A percentile compares a stretch with the other conserved stretches of the same genome.
Conservation (phyloP, 2,113 vertebrate species). For the Syrmaticus mikado region DNA sequence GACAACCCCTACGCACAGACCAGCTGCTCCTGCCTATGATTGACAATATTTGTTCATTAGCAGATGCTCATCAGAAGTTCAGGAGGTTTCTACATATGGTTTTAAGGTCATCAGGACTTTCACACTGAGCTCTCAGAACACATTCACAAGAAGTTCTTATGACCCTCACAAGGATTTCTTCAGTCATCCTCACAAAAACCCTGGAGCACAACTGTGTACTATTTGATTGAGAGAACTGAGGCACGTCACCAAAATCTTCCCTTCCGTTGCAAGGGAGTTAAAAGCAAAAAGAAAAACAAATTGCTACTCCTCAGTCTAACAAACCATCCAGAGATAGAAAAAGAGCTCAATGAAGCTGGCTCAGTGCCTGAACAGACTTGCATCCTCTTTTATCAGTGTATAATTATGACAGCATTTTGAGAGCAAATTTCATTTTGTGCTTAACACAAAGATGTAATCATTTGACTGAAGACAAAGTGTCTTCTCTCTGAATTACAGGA, state of each 20-base stretch:
- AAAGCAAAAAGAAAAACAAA: not conserved
- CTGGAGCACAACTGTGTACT: not conserved
- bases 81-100: not conserved
- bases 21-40: constrained; percentile 50
- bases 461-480: not conserved
- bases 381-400: not conserved
- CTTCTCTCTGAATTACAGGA: not conserved
- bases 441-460: not conserved
- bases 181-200: not conserved
- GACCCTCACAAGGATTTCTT: not conserved
- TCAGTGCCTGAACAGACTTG: not conserved
- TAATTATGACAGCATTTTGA: not conserved
- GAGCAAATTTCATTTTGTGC: not conserved
- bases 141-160: not conserved
- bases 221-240: not conserved
- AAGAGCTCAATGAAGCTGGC: not conserved
- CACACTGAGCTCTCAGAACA: not conserved
- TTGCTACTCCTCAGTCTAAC: not conserved
- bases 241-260: not conserved
- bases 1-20: not conserved
- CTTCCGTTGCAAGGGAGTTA: not conserved
- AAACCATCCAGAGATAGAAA: not conserved
- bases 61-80: not conserved
- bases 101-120: not conserved
- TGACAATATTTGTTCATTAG: not conserved